Conservation (phyloP, 2,888 invertebrate species). For the Lasioglossum villosulum region DNA sequence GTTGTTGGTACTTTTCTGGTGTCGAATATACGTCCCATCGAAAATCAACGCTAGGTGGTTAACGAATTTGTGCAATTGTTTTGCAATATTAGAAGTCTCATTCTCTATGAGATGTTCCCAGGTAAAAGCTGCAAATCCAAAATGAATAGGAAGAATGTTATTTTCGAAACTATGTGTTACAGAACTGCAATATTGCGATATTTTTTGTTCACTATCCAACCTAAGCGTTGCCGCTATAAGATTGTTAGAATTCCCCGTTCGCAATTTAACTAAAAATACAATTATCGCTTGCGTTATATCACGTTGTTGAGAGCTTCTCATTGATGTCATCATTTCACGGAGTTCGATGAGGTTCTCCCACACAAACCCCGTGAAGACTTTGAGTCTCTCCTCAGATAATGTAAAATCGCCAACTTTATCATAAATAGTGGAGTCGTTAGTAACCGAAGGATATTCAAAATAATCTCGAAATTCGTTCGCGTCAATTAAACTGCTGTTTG, state of each 20-base stretch:
- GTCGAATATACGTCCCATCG: no score
- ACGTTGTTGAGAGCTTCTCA: neutral
- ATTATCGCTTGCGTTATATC: neutral
- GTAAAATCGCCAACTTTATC: neutral
- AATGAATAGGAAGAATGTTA: no score
- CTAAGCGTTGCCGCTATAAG: conserved; percentile 41
- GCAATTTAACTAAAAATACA: conserved; percentile 4
- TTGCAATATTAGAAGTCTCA: no score
- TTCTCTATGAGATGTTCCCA: no score
- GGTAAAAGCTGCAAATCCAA: no score
- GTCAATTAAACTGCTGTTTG: neutral
- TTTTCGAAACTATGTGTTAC: neutral
- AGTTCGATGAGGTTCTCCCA: neutral
- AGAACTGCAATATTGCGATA: neutral
- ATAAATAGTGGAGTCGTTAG: neutral
- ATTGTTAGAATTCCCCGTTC: neutral
- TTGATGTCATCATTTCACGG: neutral
- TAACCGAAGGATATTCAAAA: neutral
- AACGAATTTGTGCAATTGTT: no score
- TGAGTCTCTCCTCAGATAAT: neutral
- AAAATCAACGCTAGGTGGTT: no score
- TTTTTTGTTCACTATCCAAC: conserved; percentile 16
- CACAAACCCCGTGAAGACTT: neutral
- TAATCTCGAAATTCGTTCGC: neutral
- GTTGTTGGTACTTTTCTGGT: no score